Evolutionary conservation across 2,113 vertebrate species (phyloP).

Genomic region (Ochotona curzoniae): DNA sequence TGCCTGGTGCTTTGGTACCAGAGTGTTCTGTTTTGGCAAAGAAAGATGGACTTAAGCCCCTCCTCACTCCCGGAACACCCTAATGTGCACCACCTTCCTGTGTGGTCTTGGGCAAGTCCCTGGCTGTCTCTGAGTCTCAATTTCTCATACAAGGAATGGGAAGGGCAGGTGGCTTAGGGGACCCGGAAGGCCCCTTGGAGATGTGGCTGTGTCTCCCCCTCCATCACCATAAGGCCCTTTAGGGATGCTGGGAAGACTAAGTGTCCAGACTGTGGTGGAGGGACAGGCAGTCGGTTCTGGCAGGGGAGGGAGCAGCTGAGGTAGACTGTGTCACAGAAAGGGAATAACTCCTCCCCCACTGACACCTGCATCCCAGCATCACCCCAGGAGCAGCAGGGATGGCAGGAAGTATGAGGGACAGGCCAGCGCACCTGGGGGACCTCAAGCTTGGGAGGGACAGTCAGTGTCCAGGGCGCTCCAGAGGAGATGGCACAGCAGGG

Average conservation of each 20-base stretch:
- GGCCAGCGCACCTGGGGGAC: neutral
- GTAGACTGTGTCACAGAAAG: slow-evolving; percentile 76
- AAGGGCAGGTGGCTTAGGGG: neutral
- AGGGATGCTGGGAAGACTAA: neutral
- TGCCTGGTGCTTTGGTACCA: neutral
- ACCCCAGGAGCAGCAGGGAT: neutral
- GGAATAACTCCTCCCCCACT: neutral
- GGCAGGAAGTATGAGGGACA: neutral
- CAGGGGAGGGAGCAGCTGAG: slow-evolving; percentile 67
- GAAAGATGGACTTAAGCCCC: neutral
- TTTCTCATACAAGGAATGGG: neutral
- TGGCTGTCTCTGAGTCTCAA: neutral
- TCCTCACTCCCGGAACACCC: neutral
- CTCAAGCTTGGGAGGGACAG: neutral
- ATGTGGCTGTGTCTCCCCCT: neutral
- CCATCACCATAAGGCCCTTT: neutral
- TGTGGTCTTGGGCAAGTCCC: neutral
- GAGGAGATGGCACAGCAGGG: neutral
- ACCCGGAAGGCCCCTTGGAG: neutral
- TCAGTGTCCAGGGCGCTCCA: neutral
- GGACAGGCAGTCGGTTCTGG: neutral
- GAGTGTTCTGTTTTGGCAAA: neutral
- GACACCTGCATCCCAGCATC: neutral
- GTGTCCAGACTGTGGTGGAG: neutral
- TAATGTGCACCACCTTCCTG: neutral